Conservation (phyloP, 2,888 invertebrate genomes). For the Lycaena phlaeas region DNA sequence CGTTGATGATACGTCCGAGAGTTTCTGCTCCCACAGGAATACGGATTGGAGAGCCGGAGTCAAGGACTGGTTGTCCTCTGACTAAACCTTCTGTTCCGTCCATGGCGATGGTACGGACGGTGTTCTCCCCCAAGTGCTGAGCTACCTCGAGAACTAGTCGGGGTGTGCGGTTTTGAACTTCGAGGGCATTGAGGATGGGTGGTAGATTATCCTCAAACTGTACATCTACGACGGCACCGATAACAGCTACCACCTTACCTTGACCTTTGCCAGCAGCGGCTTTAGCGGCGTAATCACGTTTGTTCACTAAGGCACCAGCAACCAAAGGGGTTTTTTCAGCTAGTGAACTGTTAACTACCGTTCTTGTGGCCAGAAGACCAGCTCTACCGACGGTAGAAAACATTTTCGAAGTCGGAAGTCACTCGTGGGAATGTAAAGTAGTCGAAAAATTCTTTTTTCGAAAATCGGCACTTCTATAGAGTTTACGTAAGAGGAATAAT, state of each 20-base stretch:
- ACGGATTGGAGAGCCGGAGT: constrained; percentile 90
- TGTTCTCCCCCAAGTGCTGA: constrained; percentile 93
- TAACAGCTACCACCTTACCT: constrained; percentile 92
- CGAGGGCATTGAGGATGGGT: constrained; percentile 94
- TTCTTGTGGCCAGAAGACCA: constrained; percentile 63
- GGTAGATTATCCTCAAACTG: constrained; percentile 95
- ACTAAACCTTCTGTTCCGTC: constrained; percentile 94
- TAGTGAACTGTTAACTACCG: constrained; percentile 60
- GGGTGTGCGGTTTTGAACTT: constrained; percentile 88
- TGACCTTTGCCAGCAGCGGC: constrained; percentile 37
- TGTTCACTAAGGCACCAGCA: constrained; percentile 53
- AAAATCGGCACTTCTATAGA: constrained; percentile 29
- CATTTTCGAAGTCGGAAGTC: constrained; percentile 48
- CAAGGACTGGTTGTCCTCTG: constrained; percentile 86
- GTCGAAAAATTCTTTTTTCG: constrained; percentile 45
- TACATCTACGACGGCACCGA: constrained; percentile 98
- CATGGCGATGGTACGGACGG: constrained; percentile 95
- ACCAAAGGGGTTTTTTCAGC: constrained; percentile 68
- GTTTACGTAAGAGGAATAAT: constrained; percentile 32
- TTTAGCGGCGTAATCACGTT: constrained; percentile 60
- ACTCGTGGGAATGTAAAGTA: constrained; percentile 39
- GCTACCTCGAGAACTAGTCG: constrained; percentile 89
- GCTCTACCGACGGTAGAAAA: constrained; percentile 67
- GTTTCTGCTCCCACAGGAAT: constrained; percentile 94
- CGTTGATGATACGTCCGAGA: constrained; percentile 94